Percentiles rank a stretch among this genome's conserved stretches.
phyloP scores from a whole-genome alignment of 2,113 vertebrate genomes.

The Rhineura floridana region DNA sequence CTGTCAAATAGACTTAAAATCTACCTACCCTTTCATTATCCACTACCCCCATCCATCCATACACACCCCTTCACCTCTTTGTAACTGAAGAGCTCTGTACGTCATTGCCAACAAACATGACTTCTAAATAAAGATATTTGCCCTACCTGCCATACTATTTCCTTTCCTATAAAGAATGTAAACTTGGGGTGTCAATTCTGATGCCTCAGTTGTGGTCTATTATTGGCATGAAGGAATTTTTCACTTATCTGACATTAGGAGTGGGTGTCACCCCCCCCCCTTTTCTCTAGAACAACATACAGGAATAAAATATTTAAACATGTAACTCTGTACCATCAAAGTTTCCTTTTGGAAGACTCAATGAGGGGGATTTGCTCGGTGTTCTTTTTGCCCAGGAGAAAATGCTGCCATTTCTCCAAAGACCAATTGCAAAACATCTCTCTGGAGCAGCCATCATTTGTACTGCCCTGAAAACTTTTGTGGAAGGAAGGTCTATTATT shows the following conservation, averaged over 20 bases:
- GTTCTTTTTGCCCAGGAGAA: background rate
- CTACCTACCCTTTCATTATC: background rate
- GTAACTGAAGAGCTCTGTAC: background rate
- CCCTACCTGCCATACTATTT: background rate
- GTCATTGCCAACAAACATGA: background rate
- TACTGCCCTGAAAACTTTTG: background rate
- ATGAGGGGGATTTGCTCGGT: background rate
- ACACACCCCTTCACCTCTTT: background rate
- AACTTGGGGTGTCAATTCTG: background rate
- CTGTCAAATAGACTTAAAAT: slow-evolving; percentile 25
- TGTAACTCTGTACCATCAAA: background rate
- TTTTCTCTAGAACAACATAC: background rate
- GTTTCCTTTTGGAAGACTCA: background rate
- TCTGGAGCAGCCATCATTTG: background rate
- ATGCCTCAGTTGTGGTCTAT: background rate
- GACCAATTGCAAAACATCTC: background rate
- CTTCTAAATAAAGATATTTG: background rate
- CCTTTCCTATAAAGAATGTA: background rate
- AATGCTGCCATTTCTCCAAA: accelerated
- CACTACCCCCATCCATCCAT: background rate
- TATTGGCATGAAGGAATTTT: background rate
- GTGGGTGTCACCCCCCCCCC: background rate
- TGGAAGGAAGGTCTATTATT: too few relatives aligned
- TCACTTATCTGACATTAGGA: too few relatives aligned
- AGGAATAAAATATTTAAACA: background rate